Evolutionary conservation across 2,113 vertebrate genomes (phyloP), one percentile per base, ranked within the genome.

Genomic region (Myrmophylax atrothorax): DNA sequence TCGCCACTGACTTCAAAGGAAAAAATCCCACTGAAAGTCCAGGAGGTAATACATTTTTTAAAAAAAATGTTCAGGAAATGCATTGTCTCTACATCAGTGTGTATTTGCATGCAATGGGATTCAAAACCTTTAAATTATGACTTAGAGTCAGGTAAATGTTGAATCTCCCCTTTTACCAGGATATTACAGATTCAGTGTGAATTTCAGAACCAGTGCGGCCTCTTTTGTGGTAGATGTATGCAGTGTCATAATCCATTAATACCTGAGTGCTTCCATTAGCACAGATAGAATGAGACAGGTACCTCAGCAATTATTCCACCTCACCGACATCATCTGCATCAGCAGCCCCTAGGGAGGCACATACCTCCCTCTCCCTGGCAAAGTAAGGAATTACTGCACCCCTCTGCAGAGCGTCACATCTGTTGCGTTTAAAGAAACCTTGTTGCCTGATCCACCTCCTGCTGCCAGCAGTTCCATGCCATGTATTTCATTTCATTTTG

Each of bases 61-160:
- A 24, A 12, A 23, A 5, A 1, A n/a, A 47, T 55, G 29, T 62
- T 66, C 9, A 64, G 40, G 16, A 75, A 69, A 40, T 20, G 14
- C 18, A 2, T 6, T 72, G 42, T 62, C 33, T 72, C 46, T 59
- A 18, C 18, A 22, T 46, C 16, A 17, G 52, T 49, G 31, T 64
- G 11, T 81, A 64, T 81, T 78, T 84, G 29, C 15, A 63, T 35
- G 29, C 12, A 40, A 6, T 24, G 16, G 44, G 40, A 26, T 69
- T 87, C 74, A 73, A 87, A 79, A 46, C 29, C 10, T 86, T 84
- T 53, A 50, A 52, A n/a, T 46, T 0, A 35, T 31, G 33, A 60
- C 6, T 35, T 75, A 50, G 2, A 0, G 9, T 68, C 69, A 69
- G 38, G 38, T 63, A 31, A 13, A 59, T 1, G 0, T 7, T 10